Evolutionary conservation across 2,113 vertebrate species (phyloP).

Genomic region (Engraulis encrasicolus): DNA sequence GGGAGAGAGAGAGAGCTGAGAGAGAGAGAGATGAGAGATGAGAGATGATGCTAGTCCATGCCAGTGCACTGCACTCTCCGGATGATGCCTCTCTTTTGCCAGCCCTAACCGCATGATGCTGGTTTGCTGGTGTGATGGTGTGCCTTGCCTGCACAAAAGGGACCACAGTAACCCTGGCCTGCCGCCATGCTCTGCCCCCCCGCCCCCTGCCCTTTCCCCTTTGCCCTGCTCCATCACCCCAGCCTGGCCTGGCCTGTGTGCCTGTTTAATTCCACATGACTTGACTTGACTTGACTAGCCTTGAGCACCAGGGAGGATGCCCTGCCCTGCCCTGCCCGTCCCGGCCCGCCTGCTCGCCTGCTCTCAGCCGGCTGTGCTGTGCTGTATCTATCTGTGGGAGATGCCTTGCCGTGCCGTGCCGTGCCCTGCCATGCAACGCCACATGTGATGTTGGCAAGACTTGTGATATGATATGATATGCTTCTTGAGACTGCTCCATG

Average conservation of each 20-base stretch:
- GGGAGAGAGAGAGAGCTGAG: conserved; percentile 48
- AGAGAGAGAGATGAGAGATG: conserved; percentile 55
- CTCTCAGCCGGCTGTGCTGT: too few relatives aligned
- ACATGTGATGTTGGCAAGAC: not conserved
- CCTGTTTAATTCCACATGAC: conserved; percentile 52
- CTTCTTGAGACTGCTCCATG: conserved; percentile 61
- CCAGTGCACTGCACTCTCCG: conserved; percentile 61
- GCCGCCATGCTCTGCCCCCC: too few relatives aligned
- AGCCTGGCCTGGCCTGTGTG: conserved; percentile 48
- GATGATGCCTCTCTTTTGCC: conserved; percentile 55
- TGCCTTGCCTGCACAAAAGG: not conserved
- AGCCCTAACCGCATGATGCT: conserved; percentile 72
- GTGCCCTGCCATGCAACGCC: too few relatives aligned
- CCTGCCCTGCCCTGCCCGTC: not conserved
- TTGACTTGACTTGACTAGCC: too few relatives aligned
- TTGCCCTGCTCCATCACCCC: conserved; percentile 40
- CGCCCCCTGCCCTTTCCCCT: too few relatives aligned
- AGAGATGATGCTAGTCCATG: conserved; percentile 62
- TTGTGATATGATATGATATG: too few relatives aligned
- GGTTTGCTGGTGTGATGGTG: conserved; percentile 68
- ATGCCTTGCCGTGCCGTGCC: too few relatives aligned
- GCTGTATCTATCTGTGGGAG: too few relatives aligned
- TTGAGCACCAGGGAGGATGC: not conserved
- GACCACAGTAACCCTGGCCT: too few relatives aligned
- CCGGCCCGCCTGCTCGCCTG: too few relatives aligned